A percentile compares a stretch with the other conserved stretches of the same genome.
Evolutionary conservation across 2,888 invertebrate genomes (phyloP).

Genomic region (Mamestra brassicae): DNA sequence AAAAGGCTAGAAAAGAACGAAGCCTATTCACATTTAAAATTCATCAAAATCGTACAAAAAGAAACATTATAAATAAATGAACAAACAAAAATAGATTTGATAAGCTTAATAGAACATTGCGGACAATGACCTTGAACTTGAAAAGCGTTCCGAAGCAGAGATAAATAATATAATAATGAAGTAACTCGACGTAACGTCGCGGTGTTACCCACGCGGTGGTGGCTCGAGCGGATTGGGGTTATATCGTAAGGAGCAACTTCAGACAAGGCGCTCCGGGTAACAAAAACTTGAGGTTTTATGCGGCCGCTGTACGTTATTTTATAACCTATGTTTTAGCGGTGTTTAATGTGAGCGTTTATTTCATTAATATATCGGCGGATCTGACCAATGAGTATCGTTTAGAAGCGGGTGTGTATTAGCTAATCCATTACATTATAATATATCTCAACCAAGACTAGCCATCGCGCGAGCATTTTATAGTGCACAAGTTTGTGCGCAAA

Average conservation of each 20-base stretch:
- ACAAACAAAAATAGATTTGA: constrained; percentile 32
- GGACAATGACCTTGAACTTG: constrained; percentile 43
- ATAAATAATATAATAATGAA: constrained; percentile 23
- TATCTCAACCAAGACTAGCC: too few species aligned
- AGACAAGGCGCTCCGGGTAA: neutral
- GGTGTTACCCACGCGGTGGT: neutral
- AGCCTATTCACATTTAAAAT: too few species aligned
- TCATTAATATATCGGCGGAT: neutral
- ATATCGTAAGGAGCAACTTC: neutral
- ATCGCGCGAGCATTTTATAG: too few species aligned
- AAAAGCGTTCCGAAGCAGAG: constrained; percentile 25
- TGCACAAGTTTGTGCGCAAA: too few species aligned
- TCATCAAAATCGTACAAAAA: too few species aligned
- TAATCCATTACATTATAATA: too few species aligned
- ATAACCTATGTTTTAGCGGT: too few species aligned
- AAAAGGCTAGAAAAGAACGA: too few species aligned
- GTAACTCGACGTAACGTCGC: constrained; percentile 15
- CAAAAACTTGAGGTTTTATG: constrained; percentile 7
- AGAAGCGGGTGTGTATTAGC: too few species aligned
- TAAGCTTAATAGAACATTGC: constrained; percentile 19
- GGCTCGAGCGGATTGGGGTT: neutral
- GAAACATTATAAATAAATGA: neutral
- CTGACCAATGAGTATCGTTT: neutral
- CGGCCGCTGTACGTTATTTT: neutral
- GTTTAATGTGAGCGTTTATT: too few species aligned